These are phyloP conservation scores for Zaprionus africanus DNA, from an alignment of 1,140 invertebrate species.

Conservation along the genomic window DNA sequence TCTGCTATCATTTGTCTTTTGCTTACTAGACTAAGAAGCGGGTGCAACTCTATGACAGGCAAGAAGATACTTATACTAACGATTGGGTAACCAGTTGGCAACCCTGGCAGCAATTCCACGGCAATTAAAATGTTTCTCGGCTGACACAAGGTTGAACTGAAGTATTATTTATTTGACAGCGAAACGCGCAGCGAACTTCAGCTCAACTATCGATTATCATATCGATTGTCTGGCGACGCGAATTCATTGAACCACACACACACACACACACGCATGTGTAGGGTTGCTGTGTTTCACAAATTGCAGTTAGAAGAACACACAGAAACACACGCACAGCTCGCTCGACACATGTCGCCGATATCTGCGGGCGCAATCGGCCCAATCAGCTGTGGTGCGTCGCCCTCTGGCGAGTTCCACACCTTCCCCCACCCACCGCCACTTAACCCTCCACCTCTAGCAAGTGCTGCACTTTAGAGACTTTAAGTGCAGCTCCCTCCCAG, in stretches of 20 bases:
- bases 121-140: slow-evolving; percentile 1
- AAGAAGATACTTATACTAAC: too few species aligned
- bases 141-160: not conserved
- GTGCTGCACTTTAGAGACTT: not conserved
- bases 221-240: not conserved
- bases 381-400: slow-evolving; percentile 8
- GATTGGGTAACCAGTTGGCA: not conserved
- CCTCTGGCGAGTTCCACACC: not conserved
- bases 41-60: not conserved
- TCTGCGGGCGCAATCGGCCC: slow-evolving; percentile 15
- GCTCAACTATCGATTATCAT: slow-evolving; percentile 6
- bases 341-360: slow-evolving; percentile 2
- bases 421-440: not conserved
- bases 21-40: not conserved
- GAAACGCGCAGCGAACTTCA: not conserved
- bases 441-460: not conserved
- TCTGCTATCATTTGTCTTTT: not conserved
- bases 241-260: slow-evolving; percentile 1
- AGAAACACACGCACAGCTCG: slow-evolving; percentile 16
- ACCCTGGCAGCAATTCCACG: slow-evolving; percentile 6
- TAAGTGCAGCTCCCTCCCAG: not conserved
- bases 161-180: not conserved
- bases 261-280: not conserved
- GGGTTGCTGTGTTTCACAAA: slow-evolving; percentile 50
- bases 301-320: slow-evolving; percentile 40